A percentile compares a stretch with the other conserved stretches of the same genome.
phyloP scores from a whole-genome alignment of 2,797 vertebrate species.

The Channa striata region DNA sequence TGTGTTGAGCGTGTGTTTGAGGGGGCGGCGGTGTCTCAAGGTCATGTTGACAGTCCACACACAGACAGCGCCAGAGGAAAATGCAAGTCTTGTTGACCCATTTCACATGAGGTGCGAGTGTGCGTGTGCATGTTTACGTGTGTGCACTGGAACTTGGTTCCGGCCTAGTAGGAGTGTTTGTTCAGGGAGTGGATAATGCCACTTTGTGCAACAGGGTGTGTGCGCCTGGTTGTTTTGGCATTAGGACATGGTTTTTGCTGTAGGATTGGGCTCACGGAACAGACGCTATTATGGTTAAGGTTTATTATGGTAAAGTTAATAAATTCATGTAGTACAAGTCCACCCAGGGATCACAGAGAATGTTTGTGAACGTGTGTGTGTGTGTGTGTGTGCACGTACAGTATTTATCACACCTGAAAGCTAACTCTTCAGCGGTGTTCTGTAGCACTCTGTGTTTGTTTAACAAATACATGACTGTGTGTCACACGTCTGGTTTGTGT shows the following conservation, averaged over 20 bases:
- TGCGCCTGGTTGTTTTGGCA: neutral
- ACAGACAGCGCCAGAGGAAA: slow-evolving; percentile 75
- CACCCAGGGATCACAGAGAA: neutral
- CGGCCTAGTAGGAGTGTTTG: slow-evolving; percentile 61
- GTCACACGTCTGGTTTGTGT: slow-evolving; percentile 26
- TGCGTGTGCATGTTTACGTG: slow-evolving; percentile 22
- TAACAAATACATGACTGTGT: slow-evolving; percentile 34
- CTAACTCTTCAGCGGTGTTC: slow-evolving; percentile 20
- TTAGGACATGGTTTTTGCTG: neutral
- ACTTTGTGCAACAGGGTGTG: slow-evolving; percentile 37
- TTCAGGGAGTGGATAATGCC: slow-evolving; percentile 65
- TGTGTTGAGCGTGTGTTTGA: slow-evolving; percentile 51
- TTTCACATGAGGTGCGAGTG: slow-evolving; percentile 55
- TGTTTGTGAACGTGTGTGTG: neutral
- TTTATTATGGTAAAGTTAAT: no score
- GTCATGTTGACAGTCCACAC: slow-evolving; percentile 80
- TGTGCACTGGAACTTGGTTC: slow-evolving; percentile 45
- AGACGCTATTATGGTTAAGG: neutral
- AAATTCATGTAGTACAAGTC: neutral
- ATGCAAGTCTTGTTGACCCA: slow-evolving; percentile 76
- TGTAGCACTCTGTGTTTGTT: slow-evolving; percentile 61
- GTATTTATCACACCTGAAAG: slow-evolving; percentile 31
- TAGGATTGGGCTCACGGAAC: neutral
- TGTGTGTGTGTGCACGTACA: neutral
- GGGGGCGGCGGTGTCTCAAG: slow-evolving; percentile 64